These are phyloP conservation scores for Luehdorfia chinensis DNA, from an alignment of 1,140 invertebrate species.

Conservation along the genomic window DNA sequence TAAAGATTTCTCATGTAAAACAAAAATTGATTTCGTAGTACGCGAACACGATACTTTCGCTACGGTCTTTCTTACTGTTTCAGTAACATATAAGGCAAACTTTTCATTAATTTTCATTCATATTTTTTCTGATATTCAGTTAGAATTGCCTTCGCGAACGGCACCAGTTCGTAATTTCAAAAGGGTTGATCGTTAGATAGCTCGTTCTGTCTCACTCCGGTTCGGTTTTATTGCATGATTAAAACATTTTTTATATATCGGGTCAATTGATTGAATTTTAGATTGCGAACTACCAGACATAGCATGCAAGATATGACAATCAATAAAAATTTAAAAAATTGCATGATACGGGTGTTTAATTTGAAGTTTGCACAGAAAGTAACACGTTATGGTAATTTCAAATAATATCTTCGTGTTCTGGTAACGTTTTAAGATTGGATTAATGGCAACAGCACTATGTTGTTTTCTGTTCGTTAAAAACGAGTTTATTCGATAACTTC, in stretches of 20 bases:
- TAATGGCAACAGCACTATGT: no score
- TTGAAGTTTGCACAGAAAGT: no score
- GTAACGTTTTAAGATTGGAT: no score
- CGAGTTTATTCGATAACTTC: no score
- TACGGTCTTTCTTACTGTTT: background rate
- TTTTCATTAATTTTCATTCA: slow-evolving; percentile 2
- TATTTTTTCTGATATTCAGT: slow-evolving; percentile 5
- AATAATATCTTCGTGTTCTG: no score
- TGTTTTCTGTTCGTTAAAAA: no score
- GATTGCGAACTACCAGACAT: background rate
- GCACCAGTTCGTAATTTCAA: slow-evolving; percentile 71
- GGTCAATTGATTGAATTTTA: background rate
- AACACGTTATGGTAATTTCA: no score
- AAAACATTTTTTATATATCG: slow-evolving; percentile 21
- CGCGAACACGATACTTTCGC: no score
- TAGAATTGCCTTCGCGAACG: slow-evolving; percentile 47
- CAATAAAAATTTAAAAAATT: background rate
- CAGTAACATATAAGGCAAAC: background rate
- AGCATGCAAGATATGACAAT: background rate
- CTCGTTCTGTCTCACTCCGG: slow-evolving; percentile 38
- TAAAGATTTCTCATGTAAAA: no score
- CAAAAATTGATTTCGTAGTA: no score
- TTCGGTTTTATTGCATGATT: slow-evolving; percentile 58
- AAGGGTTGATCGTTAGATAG: slow-evolving; percentile 76
- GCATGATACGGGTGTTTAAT: slow-evolving; percentile 9